Percentiles rank a stretch among this genome's conserved stretches.
Evolutionary conservation across 2,797 vertebrate species (phyloP).

Genomic region (Taenioides sp.): DNA sequence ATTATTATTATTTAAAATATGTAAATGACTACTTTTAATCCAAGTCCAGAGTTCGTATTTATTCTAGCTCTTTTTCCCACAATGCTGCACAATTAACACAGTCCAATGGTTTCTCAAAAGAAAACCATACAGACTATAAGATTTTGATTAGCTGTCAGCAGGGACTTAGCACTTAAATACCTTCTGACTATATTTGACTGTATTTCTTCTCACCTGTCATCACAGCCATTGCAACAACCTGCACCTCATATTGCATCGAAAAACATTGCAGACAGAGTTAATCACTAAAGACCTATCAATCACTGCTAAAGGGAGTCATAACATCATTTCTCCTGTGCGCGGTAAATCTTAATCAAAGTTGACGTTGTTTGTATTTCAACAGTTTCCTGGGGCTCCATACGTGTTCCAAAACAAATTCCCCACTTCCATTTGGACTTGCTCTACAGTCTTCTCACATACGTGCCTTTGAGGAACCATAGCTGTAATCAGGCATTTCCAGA

Average conservation of each 20-base stretch:
- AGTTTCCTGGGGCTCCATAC: constrained; percentile 17
- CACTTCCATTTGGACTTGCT: constrained; percentile 29
- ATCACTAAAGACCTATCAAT: constrained; percentile 9
- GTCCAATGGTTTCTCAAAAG: neutral
- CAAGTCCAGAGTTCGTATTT: neutral
- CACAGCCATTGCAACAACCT: neutral
- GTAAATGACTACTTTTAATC: neutral
- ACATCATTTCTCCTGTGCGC: constrained; percentile 3
- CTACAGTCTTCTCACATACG: constrained; percentile 58
- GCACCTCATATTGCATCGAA: neutral
- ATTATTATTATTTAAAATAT: neutral
- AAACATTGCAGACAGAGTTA: constrained; percentile 3
- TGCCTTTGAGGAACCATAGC: constrained; percentile 58
- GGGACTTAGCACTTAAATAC: neutral
- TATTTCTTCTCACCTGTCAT: constrained; percentile 6
- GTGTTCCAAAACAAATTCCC: constrained; percentile 33
- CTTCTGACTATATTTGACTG: neutral
- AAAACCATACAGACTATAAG: neutral
- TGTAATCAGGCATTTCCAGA: constrained; percentile 68
- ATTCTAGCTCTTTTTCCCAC: too few species aligned
- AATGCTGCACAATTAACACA: neutral
- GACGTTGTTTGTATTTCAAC: constrained; percentile 23
- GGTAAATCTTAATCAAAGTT: constrained; percentile 38
- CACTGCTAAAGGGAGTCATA: constrained; percentile 1
- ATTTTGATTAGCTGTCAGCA: constrained; percentile 10